Evolutionary conservation across 2,113 vertebrate species (phyloP), one percentile per base, ranked within the genome.

Genomic region (Diphyllodes magnificus): DNA sequence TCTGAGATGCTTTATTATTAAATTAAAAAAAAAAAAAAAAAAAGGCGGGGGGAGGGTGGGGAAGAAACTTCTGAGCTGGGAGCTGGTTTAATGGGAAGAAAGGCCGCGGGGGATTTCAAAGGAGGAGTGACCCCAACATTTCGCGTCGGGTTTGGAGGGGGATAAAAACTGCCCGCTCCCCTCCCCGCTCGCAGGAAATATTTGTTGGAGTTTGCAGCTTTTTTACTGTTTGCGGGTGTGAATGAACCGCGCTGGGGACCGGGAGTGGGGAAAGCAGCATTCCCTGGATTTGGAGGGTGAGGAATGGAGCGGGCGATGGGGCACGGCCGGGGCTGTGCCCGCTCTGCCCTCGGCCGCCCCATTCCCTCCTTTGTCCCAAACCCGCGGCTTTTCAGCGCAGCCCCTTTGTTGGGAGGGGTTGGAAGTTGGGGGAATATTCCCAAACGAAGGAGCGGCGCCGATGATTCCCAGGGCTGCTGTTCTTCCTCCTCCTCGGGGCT

Each of bases 1-100:
- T 95, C 96, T 82, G 87, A 95, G 95, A 96, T 78, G 96, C 93
- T 91, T 95, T 92, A 88, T 91, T 96, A 95, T 57, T 77, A 92
- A 82, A 75, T 85, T 57, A 45, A 90, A 64, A 57, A 60, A 45
- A 21, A 37, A 42, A 24, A 24, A 39, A 28, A 6, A 25, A 42
- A 59, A 19, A 14, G 24, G 51, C 37, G n/a, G 28, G 20, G 50
- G 25, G n/a, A 39, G 81, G 66, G 61, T 2, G 76, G 64, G 80
- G 56, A 61, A 86, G 69, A 92, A 91, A 92, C 71, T 79, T 94
- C 84, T 54, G 92, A 93, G 89, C 79, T 4, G 37, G 85, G 93
- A 87, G 92, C 33, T 18, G 78, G 33, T 92, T 92, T 81, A 83
- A 92, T 92, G 88, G 95, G 92, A 95, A 94, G 87, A 96, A 94